Percentiles rank a stretch among this genome's conserved stretches.
Evolutionary conservation across 2,888 invertebrate genomes (phyloP).

Genomic region (Arge pagana): DNA sequence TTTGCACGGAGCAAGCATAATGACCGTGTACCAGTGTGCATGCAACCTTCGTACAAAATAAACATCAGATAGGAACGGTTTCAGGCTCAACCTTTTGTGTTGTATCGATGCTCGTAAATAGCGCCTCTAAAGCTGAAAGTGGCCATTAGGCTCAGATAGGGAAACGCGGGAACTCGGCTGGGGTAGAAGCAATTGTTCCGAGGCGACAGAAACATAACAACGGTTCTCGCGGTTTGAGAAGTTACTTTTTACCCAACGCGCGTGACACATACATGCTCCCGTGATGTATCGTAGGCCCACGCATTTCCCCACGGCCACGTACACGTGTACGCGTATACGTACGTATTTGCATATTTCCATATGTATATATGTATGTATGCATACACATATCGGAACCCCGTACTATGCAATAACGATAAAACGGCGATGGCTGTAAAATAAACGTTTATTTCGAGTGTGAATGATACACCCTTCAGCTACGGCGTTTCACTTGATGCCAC

Average conservation of each 20-base stretch:
- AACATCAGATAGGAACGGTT: slow-evolving; percentile 1
- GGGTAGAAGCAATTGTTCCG: no score
- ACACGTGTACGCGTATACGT: no score
- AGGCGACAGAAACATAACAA: no score
- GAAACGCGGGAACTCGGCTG: no score
- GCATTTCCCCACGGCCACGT: no score
- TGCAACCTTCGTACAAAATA: slow-evolving; percentile 6
- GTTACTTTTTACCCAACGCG: no score
- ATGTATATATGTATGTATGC: not conserved
- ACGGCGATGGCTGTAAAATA: slow-evolving; percentile 11
- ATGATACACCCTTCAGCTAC: slow-evolving; percentile 10
- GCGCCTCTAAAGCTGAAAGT: not conserved
- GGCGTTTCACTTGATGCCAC: slow-evolving; percentile 1
- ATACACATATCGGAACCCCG: not conserved
- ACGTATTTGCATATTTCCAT: no score
- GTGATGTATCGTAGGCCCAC: no score
- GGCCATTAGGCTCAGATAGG: no score
- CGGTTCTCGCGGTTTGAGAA: no score
- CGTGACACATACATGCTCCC: no score
- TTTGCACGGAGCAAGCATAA: not conserved
- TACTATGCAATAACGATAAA: slow-evolving; percentile 15
- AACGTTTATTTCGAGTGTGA: slow-evolving; percentile 13
- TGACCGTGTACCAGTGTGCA: not conserved
- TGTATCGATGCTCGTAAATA: not conserved
- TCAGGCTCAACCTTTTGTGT: no score